These are phyloP conservation scores for Aptenodytes forsteri DNA, from an alignment of 2,113 vertebrate species.

Conservation along the genomic window DNA sequence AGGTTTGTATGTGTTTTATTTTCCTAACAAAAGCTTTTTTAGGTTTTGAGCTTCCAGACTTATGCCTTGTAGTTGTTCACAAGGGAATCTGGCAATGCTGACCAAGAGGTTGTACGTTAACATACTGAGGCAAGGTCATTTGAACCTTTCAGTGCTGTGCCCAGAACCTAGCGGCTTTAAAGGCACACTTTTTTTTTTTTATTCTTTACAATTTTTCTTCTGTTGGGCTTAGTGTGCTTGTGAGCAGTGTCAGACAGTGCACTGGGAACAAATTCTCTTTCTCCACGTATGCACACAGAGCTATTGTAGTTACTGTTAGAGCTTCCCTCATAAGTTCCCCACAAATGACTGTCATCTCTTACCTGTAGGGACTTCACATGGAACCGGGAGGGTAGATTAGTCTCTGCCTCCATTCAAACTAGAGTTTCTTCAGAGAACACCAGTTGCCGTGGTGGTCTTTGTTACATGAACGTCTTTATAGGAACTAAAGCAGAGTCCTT, in stretches of 20 bases:
- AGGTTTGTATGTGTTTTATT: not conserved
- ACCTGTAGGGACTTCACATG: not conserved
- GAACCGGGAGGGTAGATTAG: not conserved
- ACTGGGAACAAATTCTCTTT: not conserved
- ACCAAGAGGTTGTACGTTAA: not conserved
- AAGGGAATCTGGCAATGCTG: not conserved
- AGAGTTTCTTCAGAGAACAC: not conserved
- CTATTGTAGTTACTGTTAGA: conserved; percentile 4
- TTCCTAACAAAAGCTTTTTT: not conserved
- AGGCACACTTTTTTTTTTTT: not conserved
- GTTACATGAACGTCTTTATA: not conserved
- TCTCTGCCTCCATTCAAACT: not conserved
- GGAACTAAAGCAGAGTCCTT: not conserved
- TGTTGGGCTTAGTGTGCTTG: not conserved
- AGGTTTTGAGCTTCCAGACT: not conserved
- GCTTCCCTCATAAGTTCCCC: not conserved
- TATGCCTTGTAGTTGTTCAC: not conserved
- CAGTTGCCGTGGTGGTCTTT: not conserved
- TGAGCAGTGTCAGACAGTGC: not conserved
- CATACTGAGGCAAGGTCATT: not conserved
- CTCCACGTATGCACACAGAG: not conserved
- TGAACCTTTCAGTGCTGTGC: not conserved
- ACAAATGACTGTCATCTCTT: not conserved
- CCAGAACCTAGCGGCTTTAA: not conserved
- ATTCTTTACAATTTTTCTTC: not conserved